phyloP scores from a whole-genome alignment of 1,140 invertebrate species.

The Lucilia cuprina region DNA sequence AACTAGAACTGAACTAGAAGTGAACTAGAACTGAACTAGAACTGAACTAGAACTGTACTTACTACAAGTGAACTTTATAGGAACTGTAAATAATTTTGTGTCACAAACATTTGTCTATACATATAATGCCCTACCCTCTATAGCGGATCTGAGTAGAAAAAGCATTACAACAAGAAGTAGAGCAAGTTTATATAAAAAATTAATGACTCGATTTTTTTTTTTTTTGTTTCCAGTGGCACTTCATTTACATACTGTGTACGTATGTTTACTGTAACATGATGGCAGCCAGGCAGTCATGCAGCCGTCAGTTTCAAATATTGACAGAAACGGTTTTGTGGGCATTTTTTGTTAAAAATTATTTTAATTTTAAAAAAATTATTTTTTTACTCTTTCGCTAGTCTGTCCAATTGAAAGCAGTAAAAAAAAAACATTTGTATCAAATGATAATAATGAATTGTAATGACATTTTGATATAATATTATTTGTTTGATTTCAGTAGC shows the following conservation, averaged over 20 bases:
- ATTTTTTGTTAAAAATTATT: neutral
- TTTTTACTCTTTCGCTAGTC: neutral
- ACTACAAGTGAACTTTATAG: neutral
- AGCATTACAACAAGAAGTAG: neutral
- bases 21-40: no score
- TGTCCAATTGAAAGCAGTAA: neutral
- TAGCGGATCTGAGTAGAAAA: neutral
- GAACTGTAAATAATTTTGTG: neutral
- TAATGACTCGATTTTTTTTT: constrained; percentile 16
- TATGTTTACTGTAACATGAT: neutral
- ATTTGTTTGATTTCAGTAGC: neutral
- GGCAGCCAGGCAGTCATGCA: neutral
- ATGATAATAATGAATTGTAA: constrained; percentile 15
- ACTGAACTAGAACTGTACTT: neutral
- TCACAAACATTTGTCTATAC: no score
- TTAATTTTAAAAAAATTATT: neutral
- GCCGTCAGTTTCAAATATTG: neutral
- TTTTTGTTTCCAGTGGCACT: neutral
- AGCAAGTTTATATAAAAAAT: constrained; percentile 11
- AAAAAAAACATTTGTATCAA: neutral
- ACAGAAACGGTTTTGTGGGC: neutral
- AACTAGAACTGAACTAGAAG: no score
- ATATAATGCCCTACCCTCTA: no score
- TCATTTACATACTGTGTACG: neutral
- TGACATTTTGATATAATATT: constrained; percentile 2